A percentile compares a stretch with the other conserved stretches of the same genome.
These are phyloP conservation scores for Lordiphosa fenestrarum DNA, from an alignment of 2,888 invertebrate species.

Conservation along the genomic window DNA sequence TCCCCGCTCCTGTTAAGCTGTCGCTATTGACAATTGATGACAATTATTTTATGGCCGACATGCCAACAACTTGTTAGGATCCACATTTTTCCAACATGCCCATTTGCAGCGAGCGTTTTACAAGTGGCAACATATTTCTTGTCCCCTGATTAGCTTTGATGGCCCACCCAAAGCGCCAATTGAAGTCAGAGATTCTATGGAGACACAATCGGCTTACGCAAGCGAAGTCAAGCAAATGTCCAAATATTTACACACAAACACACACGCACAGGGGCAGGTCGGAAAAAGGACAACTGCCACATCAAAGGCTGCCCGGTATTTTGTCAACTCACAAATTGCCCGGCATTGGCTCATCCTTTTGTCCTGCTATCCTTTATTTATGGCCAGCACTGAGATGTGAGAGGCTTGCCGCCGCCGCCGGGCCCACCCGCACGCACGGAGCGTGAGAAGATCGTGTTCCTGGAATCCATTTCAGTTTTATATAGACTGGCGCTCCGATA, in stretches of 20 bases:
- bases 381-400: constrained; percentile 40
- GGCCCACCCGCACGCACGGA: constrained; percentile 55
- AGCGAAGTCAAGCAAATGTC: constrained; percentile 37
- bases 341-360: constrained; percentile 18
- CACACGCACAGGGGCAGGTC: constrained; percentile 22
- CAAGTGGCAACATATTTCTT: constrained; percentile 64
- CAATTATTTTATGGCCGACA: constrained; percentile 55
- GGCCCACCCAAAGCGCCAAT: constrained; percentile 68
- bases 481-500: constrained; percentile 29
- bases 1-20: constrained; percentile 59
- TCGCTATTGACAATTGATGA: constrained; percentile 69
- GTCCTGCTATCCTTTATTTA: constrained; percentile 60
- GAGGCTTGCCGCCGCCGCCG: constrained; percentile 24
- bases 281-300: constrained; percentile 26
- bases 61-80: constrained; percentile 58
- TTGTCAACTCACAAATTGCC: constrained; percentile 73
- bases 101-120: constrained; percentile 66
- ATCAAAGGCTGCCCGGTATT: constrained; percentile 47
- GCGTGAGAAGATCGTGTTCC: constrained; percentile 62
- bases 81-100: constrained; percentile 36
- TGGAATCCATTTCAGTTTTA: constrained; percentile 33
- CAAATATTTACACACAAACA: constrained; percentile 57
- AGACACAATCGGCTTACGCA: constrained; percentile 49
- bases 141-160: constrained; percentile 30
- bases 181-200: constrained; percentile 44